Conservation (phyloP, 2,797 vertebrate genomes). For the Alca torda region DNA sequence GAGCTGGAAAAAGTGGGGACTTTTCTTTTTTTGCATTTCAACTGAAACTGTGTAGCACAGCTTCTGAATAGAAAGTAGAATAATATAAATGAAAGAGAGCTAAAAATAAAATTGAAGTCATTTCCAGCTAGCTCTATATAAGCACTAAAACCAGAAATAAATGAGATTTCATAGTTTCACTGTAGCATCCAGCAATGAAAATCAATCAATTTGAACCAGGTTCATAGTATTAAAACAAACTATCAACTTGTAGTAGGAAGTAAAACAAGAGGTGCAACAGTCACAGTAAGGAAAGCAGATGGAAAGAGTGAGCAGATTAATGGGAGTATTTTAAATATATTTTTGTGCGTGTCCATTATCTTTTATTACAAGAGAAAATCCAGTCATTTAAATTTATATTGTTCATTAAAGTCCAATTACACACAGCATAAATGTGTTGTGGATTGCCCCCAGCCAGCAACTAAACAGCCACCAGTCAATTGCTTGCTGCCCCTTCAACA, state of each 20-base stretch:
- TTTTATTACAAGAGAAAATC: not conserved
- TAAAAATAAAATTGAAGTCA: not conserved
- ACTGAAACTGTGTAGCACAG: not conserved
- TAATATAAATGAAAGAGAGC: not conserved
- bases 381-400: not conserved
- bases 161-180: constrained; percentile 16
- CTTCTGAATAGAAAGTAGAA: not conserved
- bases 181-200: constrained; percentile 28
- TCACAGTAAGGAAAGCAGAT: not conserved
- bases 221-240: constrained; percentile 34
- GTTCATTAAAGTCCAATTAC: not conserved
- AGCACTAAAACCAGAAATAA: constrained; percentile 40
- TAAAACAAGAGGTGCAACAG: not conserved
- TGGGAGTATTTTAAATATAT: not conserved
- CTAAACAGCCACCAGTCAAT: not conserved
- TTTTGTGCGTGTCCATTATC: not conserved
- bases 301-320: not conserved
- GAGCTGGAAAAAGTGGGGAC: not conserved
- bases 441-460: not conserved
- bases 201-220: not conserved
- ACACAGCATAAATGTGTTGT: not conserved
- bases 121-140: constrained; percentile 15
- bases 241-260: not conserved
- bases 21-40: not conserved
- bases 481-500: not conserved